Evolutionary conservation across 2,797 vertebrate species (phyloP).

Genomic region (Allochrocebus solatus): DNA sequence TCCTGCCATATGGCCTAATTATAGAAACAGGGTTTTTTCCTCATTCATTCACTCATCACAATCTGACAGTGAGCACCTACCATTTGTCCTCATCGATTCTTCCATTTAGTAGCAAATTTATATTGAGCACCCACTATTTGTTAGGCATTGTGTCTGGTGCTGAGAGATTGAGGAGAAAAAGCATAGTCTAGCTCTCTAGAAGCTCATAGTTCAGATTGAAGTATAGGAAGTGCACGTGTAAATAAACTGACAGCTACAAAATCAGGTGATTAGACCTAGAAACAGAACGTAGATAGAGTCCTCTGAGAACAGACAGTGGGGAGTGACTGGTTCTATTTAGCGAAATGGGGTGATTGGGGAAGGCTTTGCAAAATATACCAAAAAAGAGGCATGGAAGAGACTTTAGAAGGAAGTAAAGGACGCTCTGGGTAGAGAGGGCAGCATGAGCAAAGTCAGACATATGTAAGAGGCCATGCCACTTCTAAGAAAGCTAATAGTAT

Average conservation of each 20-base stretch:
- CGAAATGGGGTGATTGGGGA: neutral
- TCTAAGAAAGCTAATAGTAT: neutral
- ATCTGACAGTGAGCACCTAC: neutral
- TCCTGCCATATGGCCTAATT: neutral
- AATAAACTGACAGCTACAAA: constrained; percentile 2
- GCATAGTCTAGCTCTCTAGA: neutral
- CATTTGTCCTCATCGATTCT: neutral
- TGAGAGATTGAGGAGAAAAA: neutral
- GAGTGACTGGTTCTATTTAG: neutral
- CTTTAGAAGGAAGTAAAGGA: neutral
- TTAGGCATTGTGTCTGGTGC: neutral
- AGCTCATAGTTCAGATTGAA: neutral
- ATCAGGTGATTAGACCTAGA: neutral
- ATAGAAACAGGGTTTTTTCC: neutral
- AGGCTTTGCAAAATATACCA: neutral
- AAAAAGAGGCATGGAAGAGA: neutral
- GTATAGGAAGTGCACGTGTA: neutral
- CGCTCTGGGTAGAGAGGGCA: neutral
- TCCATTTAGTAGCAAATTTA: neutral
- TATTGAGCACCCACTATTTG: neutral
- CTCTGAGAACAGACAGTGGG: neutral
- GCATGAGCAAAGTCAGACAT: neutral
- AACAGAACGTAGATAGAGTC: neutral
- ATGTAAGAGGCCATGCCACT: neutral
- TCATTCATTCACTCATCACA: neutral